Conservation (phyloP, 2,888 invertebrate species). For the Gerris lacustris region DNA sequence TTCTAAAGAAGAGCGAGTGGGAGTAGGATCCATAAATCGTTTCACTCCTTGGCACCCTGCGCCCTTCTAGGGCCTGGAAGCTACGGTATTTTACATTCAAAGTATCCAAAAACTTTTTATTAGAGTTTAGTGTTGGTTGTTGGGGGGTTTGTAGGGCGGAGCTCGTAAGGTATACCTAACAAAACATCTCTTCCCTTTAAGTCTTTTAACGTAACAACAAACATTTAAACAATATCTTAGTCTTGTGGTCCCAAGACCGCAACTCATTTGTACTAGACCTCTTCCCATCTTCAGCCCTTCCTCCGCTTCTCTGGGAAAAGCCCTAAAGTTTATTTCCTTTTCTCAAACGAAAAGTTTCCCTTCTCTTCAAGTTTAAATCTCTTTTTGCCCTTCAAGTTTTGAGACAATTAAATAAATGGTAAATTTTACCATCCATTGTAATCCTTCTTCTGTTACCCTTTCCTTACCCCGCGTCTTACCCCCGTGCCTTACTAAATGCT, state of each 20-base stretch:
- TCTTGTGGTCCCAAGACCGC: neutral
- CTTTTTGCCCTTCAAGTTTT: neutral
- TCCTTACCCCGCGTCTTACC: too few species aligned
- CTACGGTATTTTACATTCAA: neutral
- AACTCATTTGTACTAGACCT: neutral
- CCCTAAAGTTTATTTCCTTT: neutral
- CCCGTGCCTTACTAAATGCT: too few species aligned
- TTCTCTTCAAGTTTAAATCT: neutral
- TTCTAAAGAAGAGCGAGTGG: too few species aligned
- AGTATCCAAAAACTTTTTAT: neutral
- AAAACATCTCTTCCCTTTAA: neutral
- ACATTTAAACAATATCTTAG: neutral
- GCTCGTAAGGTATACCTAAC: too few species aligned
- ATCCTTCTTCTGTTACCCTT: too few species aligned
- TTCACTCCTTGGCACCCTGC: neutral
- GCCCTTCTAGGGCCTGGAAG: too few species aligned
- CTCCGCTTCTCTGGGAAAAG: too few species aligned
- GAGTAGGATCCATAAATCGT: neutral
- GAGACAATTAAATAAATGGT: constrained; percentile 1
- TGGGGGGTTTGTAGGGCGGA: too few species aligned
- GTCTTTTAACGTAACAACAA: neutral
- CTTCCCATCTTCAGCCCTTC: too few species aligned
- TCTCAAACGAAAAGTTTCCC: neutral
- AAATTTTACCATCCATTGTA: too few species aligned
- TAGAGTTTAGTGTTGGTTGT: too few species aligned